Evolutionary conservation across 1,140 invertebrate genomes (phyloP).

Genomic region (Spodoptera frugiperda): DNA sequence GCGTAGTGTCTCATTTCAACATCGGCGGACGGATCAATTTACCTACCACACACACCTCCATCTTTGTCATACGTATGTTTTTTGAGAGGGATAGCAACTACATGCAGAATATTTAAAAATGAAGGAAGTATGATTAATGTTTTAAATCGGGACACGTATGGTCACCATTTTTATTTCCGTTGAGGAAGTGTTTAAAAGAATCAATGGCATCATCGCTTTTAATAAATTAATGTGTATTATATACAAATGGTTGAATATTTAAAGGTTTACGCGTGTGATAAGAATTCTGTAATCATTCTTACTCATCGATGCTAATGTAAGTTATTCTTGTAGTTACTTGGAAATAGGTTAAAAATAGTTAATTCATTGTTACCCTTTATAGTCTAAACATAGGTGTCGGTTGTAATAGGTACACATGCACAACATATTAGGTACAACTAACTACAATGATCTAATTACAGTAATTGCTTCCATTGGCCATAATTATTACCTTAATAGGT

Average conservation of each 20-base stretch:
- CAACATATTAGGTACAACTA: not conserved
- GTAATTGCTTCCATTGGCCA: conserved; percentile 14
- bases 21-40: conserved; percentile 47
- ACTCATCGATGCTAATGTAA: not conserved
- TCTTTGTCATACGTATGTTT: conserved; percentile 23
- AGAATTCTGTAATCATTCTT: not conserved
- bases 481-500: conserved; percentile 22
- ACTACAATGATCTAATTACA: conserved; percentile 21
- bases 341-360: too few relatives aligned
- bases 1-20: conserved; percentile 52
- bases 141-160: conserved; percentile 46
- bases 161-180: conserved; percentile 43
- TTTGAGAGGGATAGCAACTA: conserved; percentile 19
- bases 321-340: not conserved
- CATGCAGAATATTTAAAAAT: conserved; percentile 36
- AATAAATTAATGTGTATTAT: conserved; percentile 14
- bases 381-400: conserved; percentile 6
- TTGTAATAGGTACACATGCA: not conserved
- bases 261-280: not conserved
- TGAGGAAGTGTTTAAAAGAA: conserved; percentile 22
- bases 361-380: not conserved
- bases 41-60: conserved; percentile 35
- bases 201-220: conserved; percentile 28
- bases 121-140: conserved; percentile 39
- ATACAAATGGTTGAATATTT: conserved; percentile 15